Conservation (phyloP, 2,888 invertebrate species). For the Scaptomyza caliginosa region DNA sequence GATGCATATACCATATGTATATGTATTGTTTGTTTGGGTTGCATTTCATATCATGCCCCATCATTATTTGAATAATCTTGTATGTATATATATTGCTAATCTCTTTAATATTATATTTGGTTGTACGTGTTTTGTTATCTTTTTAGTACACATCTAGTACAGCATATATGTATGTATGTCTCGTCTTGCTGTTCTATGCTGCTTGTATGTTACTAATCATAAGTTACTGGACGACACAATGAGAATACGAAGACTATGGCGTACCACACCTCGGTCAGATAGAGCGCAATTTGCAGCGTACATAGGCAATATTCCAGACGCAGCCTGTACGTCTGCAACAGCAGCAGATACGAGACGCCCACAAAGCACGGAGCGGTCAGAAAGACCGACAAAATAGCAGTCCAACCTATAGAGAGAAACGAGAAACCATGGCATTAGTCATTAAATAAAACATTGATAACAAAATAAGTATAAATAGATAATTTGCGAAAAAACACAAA, state of each 20-base stretch:
- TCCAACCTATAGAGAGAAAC: constrained; percentile 87
- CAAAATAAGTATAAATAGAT: constrained; percentile 54
- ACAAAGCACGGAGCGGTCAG: constrained; percentile 93
- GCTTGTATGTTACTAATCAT: constrained; percentile 81
- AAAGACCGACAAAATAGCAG: constrained; percentile 91
- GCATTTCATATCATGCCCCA: constrained; percentile 33
- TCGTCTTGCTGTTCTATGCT: constrained; percentile 27
- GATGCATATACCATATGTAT: constrained; percentile 49
- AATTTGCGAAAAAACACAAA: not conserved
- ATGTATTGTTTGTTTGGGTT: constrained; percentile 41
- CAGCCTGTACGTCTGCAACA: constrained; percentile 95
- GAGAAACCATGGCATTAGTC: constrained; percentile 13
- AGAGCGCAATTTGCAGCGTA: constrained; percentile 92
- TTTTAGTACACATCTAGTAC: constrained; percentile 21
- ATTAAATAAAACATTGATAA: constrained; percentile 32
- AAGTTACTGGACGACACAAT: constrained; percentile 87
- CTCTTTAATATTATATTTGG: constrained; percentile 21
- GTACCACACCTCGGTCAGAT: constrained; percentile 86
- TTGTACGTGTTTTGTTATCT: constrained; percentile 11
- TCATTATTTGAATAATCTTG: constrained; percentile 36
- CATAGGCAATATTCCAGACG: constrained; percentile 94
- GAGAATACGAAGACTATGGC: constrained; percentile 89
- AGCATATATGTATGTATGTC: constrained; percentile 56
- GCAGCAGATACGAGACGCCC: constrained; percentile 92
- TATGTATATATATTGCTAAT: constrained; percentile 62